phyloP scores from a whole-genome alignment of 1,140 invertebrate species.

The Capitella teleta region DNA sequence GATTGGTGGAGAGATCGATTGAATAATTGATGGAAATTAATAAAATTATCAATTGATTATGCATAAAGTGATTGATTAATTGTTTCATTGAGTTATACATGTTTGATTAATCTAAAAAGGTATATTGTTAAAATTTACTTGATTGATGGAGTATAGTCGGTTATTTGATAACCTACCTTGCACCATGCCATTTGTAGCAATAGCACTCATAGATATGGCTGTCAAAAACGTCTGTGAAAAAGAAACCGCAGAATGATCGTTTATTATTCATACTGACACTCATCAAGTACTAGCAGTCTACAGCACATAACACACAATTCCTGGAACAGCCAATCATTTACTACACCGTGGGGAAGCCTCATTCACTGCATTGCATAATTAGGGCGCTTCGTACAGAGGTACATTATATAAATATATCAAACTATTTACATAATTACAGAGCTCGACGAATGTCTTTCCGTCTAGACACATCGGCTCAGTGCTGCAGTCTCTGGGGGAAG shows the following conservation, averaged over 20 bases:
- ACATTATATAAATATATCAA: background rate
- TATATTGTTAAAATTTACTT: background rate
- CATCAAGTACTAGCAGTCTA: background rate
- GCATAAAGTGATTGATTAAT: too few species aligned
- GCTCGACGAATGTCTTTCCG: too few species aligned
- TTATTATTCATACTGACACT: background rate
- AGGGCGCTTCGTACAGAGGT: background rate
- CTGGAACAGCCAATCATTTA: background rate
- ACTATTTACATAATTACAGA: too few species aligned
- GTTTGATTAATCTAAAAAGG: background rate
- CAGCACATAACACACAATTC: background rate
- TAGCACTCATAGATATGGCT: constrained; percentile 97
- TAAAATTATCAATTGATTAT: too few species aligned
- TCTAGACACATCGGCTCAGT: too few species aligned
- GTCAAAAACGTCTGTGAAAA: constrained; percentile 82
- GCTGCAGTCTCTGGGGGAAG: too few species aligned
- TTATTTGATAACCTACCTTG: constrained; percentile 40
- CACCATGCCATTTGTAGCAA: constrained; percentile 98
- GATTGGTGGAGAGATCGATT: too few species aligned
- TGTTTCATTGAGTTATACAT: background rate
- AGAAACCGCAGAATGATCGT: background rate
- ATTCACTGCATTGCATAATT: background rate
- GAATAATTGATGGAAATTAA: too few species aligned
- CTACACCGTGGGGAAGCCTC: background rate
- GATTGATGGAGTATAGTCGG: too few species aligned